A percentile compares a stretch with the other conserved stretches of the same genome.
These are phyloP conservation scores for Pherbina coryleti DNA, from an alignment of 2,888 invertebrate genomes.

Conservation along the genomic window DNA sequence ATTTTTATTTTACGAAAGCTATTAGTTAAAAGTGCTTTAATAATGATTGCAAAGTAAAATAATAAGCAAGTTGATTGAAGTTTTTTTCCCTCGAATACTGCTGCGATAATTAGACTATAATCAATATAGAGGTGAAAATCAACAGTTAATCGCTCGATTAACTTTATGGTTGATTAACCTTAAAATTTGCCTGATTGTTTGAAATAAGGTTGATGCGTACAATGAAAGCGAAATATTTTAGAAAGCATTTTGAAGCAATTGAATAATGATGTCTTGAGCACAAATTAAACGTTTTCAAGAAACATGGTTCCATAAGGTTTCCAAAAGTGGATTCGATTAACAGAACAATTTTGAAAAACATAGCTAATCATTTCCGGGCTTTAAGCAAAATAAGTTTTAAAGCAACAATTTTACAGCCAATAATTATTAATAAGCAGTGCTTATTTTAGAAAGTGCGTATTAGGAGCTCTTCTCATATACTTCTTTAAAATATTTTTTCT, in stretches of 20 bases:
- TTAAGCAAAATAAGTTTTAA: no score
- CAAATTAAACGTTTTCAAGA: no score
- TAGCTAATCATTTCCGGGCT: no score
- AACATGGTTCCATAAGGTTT: no score
- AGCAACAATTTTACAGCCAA: no score
- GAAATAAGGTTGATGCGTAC: background rate
- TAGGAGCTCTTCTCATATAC: no score
- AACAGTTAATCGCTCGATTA: conserved; percentile 22
- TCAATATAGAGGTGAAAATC: background rate
- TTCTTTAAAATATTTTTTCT: no score
- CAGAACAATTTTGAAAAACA: no score
- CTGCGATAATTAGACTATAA: conserved; percentile 11
- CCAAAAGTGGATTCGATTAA: no score
- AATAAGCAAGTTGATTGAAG: background rate
- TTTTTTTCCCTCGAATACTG: background rate
- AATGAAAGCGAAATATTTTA: background rate
- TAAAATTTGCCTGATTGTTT: background rate
- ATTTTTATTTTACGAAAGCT: background rate
- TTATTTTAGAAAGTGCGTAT: no score
- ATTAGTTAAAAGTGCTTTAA: background rate
- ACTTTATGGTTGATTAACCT: conserved; percentile 11
- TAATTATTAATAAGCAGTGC: no score
- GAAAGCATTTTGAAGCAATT: background rate
- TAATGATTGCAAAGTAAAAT: background rate
- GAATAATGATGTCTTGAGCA: no score